These are phyloP conservation scores for Nemoura dubitans DNA, from an alignment of 2,888 invertebrate genomes.

Conservation along the genomic window DNA sequence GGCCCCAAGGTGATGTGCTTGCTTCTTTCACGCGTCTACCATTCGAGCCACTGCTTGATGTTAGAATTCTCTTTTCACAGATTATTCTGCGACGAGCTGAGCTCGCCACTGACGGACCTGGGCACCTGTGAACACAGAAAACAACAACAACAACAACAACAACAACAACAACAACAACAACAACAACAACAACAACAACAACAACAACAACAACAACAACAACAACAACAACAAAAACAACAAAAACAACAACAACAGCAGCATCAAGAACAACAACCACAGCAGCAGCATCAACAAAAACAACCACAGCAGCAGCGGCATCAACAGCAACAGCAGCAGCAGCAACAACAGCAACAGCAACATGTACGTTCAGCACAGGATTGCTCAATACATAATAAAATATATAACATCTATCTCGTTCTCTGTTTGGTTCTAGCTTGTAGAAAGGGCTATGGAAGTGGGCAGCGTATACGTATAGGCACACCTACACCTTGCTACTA, in stretches of 20 bases:
- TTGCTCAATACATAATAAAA: slow-evolving; percentile 4
- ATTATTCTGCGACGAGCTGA: neutral
- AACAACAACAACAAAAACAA: neutral
- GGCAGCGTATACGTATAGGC: neutral
- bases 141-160: neutral
- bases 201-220: neutral
- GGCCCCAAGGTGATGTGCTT: neutral
- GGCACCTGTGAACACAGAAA: neutral
- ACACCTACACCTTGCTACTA: neutral
- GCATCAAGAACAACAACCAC: neutral
- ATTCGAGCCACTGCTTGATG: neutral
- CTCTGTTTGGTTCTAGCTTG: neutral
- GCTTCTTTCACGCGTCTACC: neutral
- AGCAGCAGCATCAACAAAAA: neutral
- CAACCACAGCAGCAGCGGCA: neutral
- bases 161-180: neutral
- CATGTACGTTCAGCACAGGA: neutral
- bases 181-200: neutral
- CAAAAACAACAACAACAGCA: neutral
- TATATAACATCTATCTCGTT: neutral
- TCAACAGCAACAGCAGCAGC: neutral
- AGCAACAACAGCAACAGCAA: neutral
- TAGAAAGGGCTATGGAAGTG: neutral
- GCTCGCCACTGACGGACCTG: neutral
- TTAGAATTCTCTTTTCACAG: neutral